Percentiles rank a stretch among this genome's conserved stretches.
Evolutionary conservation across 2,888 invertebrate genomes (phyloP).

Genomic region (Eupelmus urozonus): DNA sequence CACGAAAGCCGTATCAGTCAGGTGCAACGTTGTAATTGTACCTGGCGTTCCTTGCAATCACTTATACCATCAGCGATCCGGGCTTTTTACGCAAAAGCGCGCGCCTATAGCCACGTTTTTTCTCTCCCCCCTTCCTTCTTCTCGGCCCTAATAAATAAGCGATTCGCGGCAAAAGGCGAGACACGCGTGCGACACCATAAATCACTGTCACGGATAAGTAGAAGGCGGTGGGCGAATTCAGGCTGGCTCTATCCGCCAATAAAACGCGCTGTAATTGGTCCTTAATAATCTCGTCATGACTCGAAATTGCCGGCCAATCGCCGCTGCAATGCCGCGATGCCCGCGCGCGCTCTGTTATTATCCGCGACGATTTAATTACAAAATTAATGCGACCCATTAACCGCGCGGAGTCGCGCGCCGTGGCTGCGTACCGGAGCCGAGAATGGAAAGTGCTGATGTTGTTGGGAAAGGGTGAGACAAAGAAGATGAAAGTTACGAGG

Average conservation of each 20-base stretch:
- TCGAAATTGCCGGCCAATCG: conserved; percentile 71
- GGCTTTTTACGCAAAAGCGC: not conserved
- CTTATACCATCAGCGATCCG: conserved; percentile 23
- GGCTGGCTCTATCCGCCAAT: conserved; percentile 69
- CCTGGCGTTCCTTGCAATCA: conserved; percentile 21
- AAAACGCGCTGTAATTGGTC: conserved; percentile 73
- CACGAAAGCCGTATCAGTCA: not conserved
- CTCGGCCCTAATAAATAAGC: conserved; percentile 63
- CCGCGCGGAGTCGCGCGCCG: conserved; percentile 34
- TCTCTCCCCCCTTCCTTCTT: not conserved
- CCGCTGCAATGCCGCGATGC: conserved; percentile 59
- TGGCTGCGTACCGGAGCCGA: not conserved
- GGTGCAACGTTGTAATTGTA: conserved; percentile 22
- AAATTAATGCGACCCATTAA: conserved; percentile 74
- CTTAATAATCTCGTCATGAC: conserved; percentile 77
- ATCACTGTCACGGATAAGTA: conserved; percentile 74
- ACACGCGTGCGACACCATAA: conserved; percentile 66
- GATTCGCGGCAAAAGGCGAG: conserved; percentile 58
- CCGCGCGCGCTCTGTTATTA: conserved; percentile 73
- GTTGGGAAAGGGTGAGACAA: not conserved
- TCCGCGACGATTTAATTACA: conserved; percentile 75
- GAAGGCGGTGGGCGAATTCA: conserved; percentile 71
- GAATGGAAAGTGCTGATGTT: conserved; percentile 49
- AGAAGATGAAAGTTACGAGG: conserved; percentile 19
- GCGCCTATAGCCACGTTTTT: too few relatives aligned